Evolutionary conservation across 2,113 vertebrate genomes (phyloP).

Genomic region (Phalacrocorax brasilianus): DNA sequence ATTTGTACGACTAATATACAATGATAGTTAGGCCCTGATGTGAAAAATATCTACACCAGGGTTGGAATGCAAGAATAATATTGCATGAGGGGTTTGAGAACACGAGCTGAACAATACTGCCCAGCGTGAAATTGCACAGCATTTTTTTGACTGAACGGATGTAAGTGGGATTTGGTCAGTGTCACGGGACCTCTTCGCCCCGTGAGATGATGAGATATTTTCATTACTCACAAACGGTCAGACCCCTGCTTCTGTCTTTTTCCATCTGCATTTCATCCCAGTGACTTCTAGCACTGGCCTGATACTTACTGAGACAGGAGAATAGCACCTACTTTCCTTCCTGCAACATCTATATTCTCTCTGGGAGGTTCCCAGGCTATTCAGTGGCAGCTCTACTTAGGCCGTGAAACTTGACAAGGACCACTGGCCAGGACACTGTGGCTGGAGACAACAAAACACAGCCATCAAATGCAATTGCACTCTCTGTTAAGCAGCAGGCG

Average conservation of each 20-base stretch:
- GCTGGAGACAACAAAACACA: conserved; percentile 54
- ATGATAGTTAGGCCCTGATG: not conserved
- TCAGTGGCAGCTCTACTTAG: not conserved
- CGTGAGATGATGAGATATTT: accelerated
- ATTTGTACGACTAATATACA: not conserved
- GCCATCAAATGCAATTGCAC: conserved; percentile 37
- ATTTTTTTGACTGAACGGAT: not conserved
- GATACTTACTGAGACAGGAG: not conserved
- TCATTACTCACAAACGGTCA: not conserved
- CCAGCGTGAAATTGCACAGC: not conserved
- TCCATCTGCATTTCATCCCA: not conserved
- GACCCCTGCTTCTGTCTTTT: not conserved
- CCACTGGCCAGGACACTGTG: conserved; percentile 21
- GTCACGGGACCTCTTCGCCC: not conserved
- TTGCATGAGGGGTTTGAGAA: not conserved
- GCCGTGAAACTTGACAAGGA: not conserved
- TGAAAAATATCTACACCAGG: not conserved
- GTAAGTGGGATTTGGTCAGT: not conserved
- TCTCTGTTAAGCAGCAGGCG: conserved; percentile 34
- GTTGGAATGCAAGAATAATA: not conserved
- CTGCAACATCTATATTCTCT: not conserved
- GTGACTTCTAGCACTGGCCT: not conserved
- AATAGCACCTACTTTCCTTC: not conserved
- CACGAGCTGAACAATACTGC: not conserved
- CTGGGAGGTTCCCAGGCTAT: not conserved